Evolutionary conservation across 2,113 vertebrate genomes (phyloP).

Genomic region (Tretioscincus oriximinensis): DNA sequence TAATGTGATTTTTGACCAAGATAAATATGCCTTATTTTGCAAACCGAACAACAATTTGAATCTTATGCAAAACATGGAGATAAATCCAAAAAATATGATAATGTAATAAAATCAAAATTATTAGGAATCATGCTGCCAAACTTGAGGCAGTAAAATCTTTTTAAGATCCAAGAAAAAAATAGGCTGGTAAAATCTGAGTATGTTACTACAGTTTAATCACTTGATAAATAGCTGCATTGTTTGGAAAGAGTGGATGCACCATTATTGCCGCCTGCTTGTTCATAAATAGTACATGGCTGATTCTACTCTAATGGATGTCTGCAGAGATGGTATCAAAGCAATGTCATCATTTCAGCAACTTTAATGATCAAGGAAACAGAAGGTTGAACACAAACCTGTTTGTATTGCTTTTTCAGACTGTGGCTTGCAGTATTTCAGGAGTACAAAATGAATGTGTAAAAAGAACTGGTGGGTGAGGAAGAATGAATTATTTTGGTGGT

Average conservation of each 20-base stretch:
- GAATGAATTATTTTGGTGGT: not conserved
- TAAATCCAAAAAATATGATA: conserved; percentile 73
- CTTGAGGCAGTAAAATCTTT: conserved; percentile 68
- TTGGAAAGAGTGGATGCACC: conserved; percentile 67
- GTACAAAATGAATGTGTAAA: conserved; percentile 13
- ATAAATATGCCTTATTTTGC: conserved; percentile 67
- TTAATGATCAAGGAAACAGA: conserved; percentile 33
- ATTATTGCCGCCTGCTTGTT: conserved; percentile 63
- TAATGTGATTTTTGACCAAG: conserved; percentile 70
- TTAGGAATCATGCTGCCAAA: conserved; percentile 60
- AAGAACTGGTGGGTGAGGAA: not conserved
- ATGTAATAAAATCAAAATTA: conserved; percentile 71
- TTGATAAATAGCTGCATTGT: conserved; percentile 66
- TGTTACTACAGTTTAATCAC: conserved; percentile 66
- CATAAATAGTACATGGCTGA: conserved; percentile 61
- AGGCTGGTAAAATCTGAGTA: conserved; percentile 66
- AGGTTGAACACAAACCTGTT: conserved; percentile 31
- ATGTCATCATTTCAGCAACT: conserved; percentile 39
- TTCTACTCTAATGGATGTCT: conserved; percentile 64
- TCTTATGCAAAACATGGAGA: conserved; percentile 69
- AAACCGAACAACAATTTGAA: conserved; percentile 65
- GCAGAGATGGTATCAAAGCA: conserved; percentile 49
- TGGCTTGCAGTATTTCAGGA: not conserved
- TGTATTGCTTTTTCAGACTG: conserved; percentile 6
- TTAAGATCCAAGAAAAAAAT: conserved; percentile 63